Conservation (phyloP, 2,113 vertebrate genomes). For the Tetrao urogallus region DNA sequence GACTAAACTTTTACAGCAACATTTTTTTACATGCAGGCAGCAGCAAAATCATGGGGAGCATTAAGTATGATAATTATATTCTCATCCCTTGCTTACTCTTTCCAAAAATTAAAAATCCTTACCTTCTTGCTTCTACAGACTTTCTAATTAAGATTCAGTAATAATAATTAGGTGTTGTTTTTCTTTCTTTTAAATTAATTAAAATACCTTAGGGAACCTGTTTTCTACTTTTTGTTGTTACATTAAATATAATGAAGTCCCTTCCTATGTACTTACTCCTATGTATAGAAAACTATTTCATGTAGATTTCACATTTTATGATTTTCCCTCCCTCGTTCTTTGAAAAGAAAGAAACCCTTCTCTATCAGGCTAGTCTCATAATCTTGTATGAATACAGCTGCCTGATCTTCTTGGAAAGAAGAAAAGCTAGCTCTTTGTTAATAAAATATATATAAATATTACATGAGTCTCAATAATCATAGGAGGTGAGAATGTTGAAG, state of each 20-base stretch:
- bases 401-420: conserved; percentile 41
- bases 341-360: conserved; percentile 8
- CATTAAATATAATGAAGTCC: conserved; percentile 42
- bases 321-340: background rate
- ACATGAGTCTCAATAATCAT: background rate
- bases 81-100: conserved; percentile 24
- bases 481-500: conserved; percentile 29
- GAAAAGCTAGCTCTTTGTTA: background rate
- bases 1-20: conserved; percentile 52
- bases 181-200: conserved; percentile 68
- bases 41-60: conserved; percentile 22
- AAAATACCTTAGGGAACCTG: conserved; percentile 48
- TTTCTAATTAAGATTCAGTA: conserved; percentile 66
- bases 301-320: conserved; percentile 29
- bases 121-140: conserved; percentile 34
- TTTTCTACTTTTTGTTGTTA: conserved; percentile 22
- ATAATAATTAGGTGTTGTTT: conserved; percentile 43
- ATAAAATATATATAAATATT: conserved; percentile 40
- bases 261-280: conserved; percentile 37
- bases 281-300: conserved; percentile 52
- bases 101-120: conserved; percentile 26
- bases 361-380: conserved; percentile 2
- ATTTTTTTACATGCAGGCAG: conserved; percentile 54
- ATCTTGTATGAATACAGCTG: background rate
- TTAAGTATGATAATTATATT: conserved; percentile 38